A percentile compares a stretch with the other conserved stretches of the same genome.
These are phyloP conservation scores for Cephus runcator DNA, from an alignment of 2,888 invertebrate genomes.

Conservation along the genomic window DNA sequence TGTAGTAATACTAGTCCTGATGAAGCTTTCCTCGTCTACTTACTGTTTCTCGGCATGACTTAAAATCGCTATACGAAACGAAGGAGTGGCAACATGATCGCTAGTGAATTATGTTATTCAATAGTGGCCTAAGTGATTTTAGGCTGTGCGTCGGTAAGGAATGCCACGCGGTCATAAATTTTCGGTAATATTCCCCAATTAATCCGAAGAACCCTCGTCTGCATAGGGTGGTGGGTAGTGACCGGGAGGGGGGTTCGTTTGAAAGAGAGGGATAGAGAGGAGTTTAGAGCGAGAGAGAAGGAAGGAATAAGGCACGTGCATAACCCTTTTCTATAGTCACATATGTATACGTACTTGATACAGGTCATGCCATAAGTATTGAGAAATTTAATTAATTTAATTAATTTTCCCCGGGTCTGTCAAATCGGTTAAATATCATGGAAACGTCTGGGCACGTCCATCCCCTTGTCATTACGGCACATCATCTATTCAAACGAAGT, in stretches of 20 bases:
- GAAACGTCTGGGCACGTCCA: not conserved
- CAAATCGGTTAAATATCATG: not conserved
- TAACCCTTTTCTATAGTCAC: not conserved
- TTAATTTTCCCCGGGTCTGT: not conserved
- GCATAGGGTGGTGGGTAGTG: not conserved
- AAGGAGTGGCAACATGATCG: not conserved
- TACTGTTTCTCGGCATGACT: not conserved
- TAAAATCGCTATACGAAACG: not conserved
- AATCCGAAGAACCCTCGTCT: not conserved
- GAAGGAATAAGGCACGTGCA: slow-evolving; percentile 9
- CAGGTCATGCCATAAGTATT: not conserved
- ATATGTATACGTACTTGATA: not conserved
- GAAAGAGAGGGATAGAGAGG: slow-evolving; percentile 6
- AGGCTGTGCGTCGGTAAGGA: not conserved
- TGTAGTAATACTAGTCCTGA: not conserved
- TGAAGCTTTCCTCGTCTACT: not conserved
- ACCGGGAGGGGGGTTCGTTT: not conserved
- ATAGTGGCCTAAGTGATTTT: not conserved
- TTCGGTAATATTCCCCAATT: not conserved
- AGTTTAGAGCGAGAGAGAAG: not conserved
- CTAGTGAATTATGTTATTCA: not conserved
- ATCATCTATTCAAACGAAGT: not conserved
- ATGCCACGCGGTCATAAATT: not conserved
- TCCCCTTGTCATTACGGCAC: not conserved
- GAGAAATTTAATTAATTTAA: not conserved